Evolutionary conservation across 37 sponge, comb jelly and placozoan genomes (phyloP), one percentile per base, ranked within the genome.

Genomic region (Agelas oroides): DNA sequence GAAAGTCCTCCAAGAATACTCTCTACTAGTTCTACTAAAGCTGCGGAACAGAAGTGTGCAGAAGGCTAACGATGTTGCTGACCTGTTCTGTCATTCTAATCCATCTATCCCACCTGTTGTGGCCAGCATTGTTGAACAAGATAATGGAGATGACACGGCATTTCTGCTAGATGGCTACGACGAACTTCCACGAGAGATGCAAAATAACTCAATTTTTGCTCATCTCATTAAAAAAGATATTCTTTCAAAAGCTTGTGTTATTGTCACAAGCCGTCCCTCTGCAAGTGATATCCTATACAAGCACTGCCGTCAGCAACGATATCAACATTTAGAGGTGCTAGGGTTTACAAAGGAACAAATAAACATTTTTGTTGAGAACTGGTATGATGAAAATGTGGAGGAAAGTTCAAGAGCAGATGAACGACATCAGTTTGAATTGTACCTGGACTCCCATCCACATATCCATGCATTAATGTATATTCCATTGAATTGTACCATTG

Each of bases 121-220:
- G 20, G 28, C 25, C 1, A 25, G 15, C 1, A 30, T 61, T 30
- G n/a, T n/a, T n/a, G n/a, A n/a, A n/a, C 14, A 36, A 8, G 40
- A 39, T 25, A 20, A 73, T 24, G 84, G 84, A 24, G 25, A 56
- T 0, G 65, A 54, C 5, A 20, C 59, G 2, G 53, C 73, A 41
- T 46, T 83, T 3, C 21, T 83, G 3, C 65, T 83, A 24, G 84
- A 83, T 40, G 84, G 84, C 30, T 73, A 62, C 60, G 84, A 83
- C 65, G 84, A 83, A 33, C 60, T 83, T 28, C 69, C 80, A 6
- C 19, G 21, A 20, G 30, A 18, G 2, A 16, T 33, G 6, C 53
- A 27, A 16, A 79, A 25, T 5, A 18, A 65, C 11, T 79, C 68
- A 2, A 35, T 83, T 20, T 11, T 73, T 30, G 30, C 60, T 28